Base-by-base conservation (phyloP, 1,140 invertebrate species). In the Bombus affinis region DNA sequence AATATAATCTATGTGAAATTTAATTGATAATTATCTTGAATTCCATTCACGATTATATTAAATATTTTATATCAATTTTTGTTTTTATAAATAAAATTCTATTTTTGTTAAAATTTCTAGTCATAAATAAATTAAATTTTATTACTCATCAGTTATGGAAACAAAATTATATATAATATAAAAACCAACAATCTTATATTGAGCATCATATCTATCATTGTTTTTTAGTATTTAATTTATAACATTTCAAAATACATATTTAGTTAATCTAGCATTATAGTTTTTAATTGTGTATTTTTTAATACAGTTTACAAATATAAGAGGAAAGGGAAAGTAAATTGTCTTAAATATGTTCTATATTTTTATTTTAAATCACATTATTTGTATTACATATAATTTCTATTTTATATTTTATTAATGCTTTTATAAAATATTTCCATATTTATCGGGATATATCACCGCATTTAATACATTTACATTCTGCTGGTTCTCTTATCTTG, bases 391-490 rank as follows among this genome's bases (percentile, higher is more conserved):
- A 81, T 62, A n/a, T 65, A 79, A 79, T 89, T 74, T 66, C 4
- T 73, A 66, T 9, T 78, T 5, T 75, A 82, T 57, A 73, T 47
- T 53, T 72, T 53, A 65, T 18, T 81, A 42, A 57, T 42, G 28
- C 32, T 53, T 71, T 66, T 62, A 59, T 39, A 59, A 59, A 44
- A 78, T 32, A 62, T 86, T 59, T 74, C 68, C 18, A 82, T 15
- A 57, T 84, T 89, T 86, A 91, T 86, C 73, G 77, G 0, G 82
- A 86, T 59, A 81, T 70, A 15, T 90, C 87, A n/a, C 98, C 98
- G 93, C 98, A 98, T 94, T 98, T 98, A 94, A 96, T 98, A 93
- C 98, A 99, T 95, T 97, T 97, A 94, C 98, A 99, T 89, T 98
- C 98, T 35, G 97, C 97, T 1, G 98, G 98, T 94, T 98, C 98